phyloP scores from a whole-genome alignment of 2,113 vertebrate species.

The Cebidichthys violaceus region DNA sequence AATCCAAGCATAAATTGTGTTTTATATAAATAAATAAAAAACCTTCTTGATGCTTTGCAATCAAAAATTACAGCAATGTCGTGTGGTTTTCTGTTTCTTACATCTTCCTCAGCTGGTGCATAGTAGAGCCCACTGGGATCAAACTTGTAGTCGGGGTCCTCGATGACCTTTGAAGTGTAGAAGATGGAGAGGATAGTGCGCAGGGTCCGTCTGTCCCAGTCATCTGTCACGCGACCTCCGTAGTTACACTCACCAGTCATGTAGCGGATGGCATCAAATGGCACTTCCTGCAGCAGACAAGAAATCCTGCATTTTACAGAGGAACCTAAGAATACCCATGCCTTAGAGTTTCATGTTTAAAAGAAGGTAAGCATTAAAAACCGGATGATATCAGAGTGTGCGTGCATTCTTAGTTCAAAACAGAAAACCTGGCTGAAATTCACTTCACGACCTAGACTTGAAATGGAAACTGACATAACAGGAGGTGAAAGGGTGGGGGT shows the following conservation, averaged over 20 bases:
- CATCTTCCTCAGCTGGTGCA: slow-evolving; percentile 68
- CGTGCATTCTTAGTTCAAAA: not conserved
- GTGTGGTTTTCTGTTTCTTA: slow-evolving; percentile 47
- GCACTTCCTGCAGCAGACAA: slow-evolving; percentile 80
- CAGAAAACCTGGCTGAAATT: not conserved
- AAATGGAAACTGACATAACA: not conserved
- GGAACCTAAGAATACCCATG: not conserved
- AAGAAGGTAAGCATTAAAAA: not conserved
- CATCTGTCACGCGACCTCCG: slow-evolving; percentile 89
- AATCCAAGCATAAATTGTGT: not conserved
- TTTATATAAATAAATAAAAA: not conserved
- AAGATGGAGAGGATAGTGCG: slow-evolving; percentile 87
- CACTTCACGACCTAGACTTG: not conserved
- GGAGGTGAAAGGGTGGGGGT: slow-evolving; percentile 2
- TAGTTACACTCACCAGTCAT: slow-evolving; percentile 92
- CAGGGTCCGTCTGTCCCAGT: slow-evolving; percentile 89
- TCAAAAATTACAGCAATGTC: not conserved
- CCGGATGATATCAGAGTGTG: not conserved
- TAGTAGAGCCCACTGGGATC: slow-evolving; percentile 90
- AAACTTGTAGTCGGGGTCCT: slow-evolving; percentile 83
- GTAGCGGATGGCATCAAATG: slow-evolving; percentile 87
- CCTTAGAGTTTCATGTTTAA: not conserved
- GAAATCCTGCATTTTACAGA: not conserved
- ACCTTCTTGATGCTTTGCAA: not conserved
- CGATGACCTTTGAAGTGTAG: slow-evolving; percentile 80